Percentiles rank a stretch among this genome's conserved stretches.
Conservation (phyloP, 2,113 vertebrate species). For the Paedocypris sp. region DNA sequence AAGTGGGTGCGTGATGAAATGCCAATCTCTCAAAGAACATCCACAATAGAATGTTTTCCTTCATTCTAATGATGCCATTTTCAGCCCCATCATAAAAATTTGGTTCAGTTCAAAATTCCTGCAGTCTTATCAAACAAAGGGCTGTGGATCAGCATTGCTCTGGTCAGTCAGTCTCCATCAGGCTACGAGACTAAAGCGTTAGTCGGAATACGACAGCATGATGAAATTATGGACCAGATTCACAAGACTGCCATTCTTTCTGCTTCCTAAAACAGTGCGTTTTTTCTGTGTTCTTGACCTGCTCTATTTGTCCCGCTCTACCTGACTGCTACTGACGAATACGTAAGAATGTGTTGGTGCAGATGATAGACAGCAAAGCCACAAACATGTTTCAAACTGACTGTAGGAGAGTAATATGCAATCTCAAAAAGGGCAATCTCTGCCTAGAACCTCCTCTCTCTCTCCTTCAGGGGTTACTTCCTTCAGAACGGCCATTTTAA, state of each 20-base stretch:
- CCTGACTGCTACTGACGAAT: conserved; percentile 29
- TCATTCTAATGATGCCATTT: too few relatives aligned
- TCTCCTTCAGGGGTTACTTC: too few relatives aligned
- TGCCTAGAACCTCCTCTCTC: too few relatives aligned
- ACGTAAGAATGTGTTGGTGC: conserved; percentile 23
- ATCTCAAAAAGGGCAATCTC: too few relatives aligned
- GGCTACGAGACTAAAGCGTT: conserved; percentile 26
- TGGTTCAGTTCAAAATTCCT: conserved; percentile 33
- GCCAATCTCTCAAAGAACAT: too few relatives aligned
- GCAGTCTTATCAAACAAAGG: conserved; percentile 26
- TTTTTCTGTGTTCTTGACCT: conserved; percentile 29
- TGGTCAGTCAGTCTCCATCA: conserved; percentile 32
- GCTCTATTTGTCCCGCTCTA: conserved; percentile 10
- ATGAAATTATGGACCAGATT: conserved; percentile 34
- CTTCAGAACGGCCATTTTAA: too few relatives aligned
- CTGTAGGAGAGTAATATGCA: too few relatives aligned
- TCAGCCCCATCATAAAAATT: conserved; percentile 37
- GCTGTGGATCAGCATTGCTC: conserved; percentile 30
- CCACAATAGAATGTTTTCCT: too few relatives aligned
- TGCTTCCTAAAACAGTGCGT: conserved; percentile 22
- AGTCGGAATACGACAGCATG: conserved; percentile 16
- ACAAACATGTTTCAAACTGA: too few relatives aligned
- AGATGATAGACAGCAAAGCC: conserved; percentile 20
- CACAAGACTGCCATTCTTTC: conserved; percentile 6
- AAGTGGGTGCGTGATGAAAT: too few relatives aligned